Percentiles rank a stretch among this genome's conserved stretches.
These are phyloP conservation scores for Lasaia peninsularis DNA, from an alignment of 1,140 invertebrate genomes.

Conservation along the genomic window DNA sequence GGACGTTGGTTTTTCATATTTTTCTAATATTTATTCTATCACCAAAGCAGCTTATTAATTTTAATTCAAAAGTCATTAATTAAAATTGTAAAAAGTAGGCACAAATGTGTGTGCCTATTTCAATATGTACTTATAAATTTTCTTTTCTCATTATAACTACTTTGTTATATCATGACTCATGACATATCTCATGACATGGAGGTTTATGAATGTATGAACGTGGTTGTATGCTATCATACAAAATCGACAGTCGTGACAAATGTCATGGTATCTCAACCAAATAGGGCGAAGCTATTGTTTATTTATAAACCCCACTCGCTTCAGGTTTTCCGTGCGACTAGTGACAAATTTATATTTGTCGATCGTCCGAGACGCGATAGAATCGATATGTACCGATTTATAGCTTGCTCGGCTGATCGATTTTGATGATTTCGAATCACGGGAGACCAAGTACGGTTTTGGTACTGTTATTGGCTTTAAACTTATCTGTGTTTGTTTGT, in stretches of 20 bases:
- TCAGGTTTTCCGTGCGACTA: constrained; percentile 53
- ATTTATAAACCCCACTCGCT: constrained; percentile 61
- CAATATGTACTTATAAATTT: no score
- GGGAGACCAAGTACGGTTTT: constrained; percentile 37
- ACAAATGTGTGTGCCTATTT: no score
- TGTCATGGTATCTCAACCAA: constrained; percentile 56
- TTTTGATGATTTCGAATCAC: constrained; percentile 57
- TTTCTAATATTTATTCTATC: no score
- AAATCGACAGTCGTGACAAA: constrained; percentile 48
- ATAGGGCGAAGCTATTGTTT: constrained; percentile 67
- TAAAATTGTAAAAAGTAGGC: no score
- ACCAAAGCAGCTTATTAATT: no score
- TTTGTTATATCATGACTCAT: no score
- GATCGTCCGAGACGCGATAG: constrained; percentile 59
- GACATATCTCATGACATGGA: neutral
- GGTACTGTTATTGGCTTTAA: constrained; percentile 30
- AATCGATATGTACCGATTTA: constrained; percentile 65
- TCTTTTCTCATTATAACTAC: no score
- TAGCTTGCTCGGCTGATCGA: constrained; percentile 61
- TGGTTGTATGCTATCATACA: constrained; percentile 31
- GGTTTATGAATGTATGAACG: neutral
- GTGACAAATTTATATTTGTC: constrained; percentile 76
- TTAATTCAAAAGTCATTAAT: no score
- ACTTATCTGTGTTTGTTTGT: constrained; percentile 31
- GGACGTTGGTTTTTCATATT: no score